These are phyloP conservation scores for Hydrocynus forskahlii DNA, from an alignment of 2,797 vertebrate species.

Conservation along the genomic window DNA sequence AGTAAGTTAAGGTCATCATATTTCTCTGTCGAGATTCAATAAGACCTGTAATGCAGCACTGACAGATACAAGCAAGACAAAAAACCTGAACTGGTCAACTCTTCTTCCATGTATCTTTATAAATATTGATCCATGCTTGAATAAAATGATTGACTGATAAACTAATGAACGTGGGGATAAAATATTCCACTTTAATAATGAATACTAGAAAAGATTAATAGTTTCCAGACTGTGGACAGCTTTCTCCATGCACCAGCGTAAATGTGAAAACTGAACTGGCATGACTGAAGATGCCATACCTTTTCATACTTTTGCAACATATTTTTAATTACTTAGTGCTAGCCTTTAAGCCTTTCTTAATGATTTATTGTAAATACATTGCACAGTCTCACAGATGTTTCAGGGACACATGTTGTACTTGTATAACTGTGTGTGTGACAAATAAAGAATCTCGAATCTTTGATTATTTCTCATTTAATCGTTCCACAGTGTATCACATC, in stretches of 20 bases:
- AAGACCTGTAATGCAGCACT: too few relatives aligned
- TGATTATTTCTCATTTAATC: background rate
- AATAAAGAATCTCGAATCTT: too few relatives aligned
- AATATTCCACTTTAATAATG: background rate
- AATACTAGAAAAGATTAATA: background rate
- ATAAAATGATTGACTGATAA: background rate
- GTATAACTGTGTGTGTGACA: too few relatives aligned
- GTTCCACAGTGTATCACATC: background rate
- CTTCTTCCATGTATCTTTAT: background rate
- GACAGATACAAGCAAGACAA: background rate
- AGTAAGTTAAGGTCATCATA: background rate
- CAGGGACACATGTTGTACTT: too few relatives aligned
- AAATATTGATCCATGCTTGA: background rate
- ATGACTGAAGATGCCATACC: too few relatives aligned
- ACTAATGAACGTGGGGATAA: background rate
- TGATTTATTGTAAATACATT: too few relatives aligned
- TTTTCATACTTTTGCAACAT: too few relatives aligned
- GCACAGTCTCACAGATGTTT: too few relatives aligned
- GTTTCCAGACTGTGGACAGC: background rate
- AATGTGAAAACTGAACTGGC: too few relatives aligned
- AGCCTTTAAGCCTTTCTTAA: too few relatives aligned
- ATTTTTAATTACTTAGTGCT: too few relatives aligned
- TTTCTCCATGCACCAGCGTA: background rate
- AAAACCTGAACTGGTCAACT: background rate
- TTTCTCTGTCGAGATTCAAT: too few relatives aligned